Evolutionary conservation across 2,113 vertebrate genomes (phyloP), one percentile per base, ranked within the genome.

Genomic region (Cephalopterus ornatus): DNA sequence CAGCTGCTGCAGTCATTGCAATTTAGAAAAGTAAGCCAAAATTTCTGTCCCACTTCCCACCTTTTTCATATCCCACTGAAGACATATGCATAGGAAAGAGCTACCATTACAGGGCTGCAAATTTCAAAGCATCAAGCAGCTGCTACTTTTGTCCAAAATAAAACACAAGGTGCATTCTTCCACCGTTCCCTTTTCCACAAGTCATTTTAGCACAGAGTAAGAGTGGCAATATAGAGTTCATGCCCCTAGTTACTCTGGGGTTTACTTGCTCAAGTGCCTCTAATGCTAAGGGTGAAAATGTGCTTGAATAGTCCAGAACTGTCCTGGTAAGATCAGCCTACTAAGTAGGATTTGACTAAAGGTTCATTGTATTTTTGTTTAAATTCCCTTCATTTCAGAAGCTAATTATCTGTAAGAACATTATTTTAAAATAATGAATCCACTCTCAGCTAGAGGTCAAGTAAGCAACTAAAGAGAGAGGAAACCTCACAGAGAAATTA

Each of bases 341-440:
- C 6, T 49, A 83, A 66, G 17, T 2, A 85, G 41, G 24, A 87
- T 30, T 49, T 79, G 32, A 58, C 42, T 35, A 41, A 58, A 84
- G 15, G 23, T 21, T 39, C 49, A 65, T 1, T 70, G 47, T 39
- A 39, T 86, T 95, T 92, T 90, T 90, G 33, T 35, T 35, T 59
- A 67, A 66, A 19, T 73, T 76, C n/a, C 46, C 44, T 33, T 75
- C 11, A 74, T 67, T 83, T 86, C 56, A 61, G 39, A 26, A 83
- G 41, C 59, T 86, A 92, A 92, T 90, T 84, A 90, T 39, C 55
- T 78, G 7, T 88, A 84, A 92, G 75, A 79, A 89, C 24, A 8
- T 71, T 93, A 52, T 44, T 90, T 78, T 75, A 71, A 70, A 95
- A 88, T 89, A 80, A 84, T 68, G 50, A 94, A 77, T 49, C 39